phyloP scores from a whole-genome alignment of 2,888 invertebrate genomes.

The Xestobium rufovillosum region DNA sequence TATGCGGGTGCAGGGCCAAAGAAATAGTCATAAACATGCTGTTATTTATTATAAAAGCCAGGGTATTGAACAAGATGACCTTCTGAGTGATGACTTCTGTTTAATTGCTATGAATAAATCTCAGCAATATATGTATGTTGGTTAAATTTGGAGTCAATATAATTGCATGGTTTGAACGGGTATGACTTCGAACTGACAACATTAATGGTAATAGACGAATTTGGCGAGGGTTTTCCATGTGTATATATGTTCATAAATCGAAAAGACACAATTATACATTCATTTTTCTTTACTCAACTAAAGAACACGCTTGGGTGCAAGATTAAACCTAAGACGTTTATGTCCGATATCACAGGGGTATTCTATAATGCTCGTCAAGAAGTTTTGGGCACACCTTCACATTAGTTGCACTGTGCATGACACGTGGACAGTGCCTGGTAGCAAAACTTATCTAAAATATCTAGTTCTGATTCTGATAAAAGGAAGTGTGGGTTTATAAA shows the following conservation, averaged over 20 bases:
- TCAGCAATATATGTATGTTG: slow-evolving; percentile 24
- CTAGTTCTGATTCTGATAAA: too few species aligned
- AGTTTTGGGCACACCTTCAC: slow-evolving; percentile 17
- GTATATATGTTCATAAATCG: slow-evolving; percentile 20
- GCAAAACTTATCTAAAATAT: slow-evolving; percentile 15
- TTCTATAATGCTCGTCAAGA: slow-evolving; percentile 23
- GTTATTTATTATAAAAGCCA: slow-evolving; percentile 23
- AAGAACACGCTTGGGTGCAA: slow-evolving; percentile 13
- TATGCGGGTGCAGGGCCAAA: slow-evolving; percentile 20
- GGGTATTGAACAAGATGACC: slow-evolving; percentile 11
- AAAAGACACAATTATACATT: slow-evolving; percentile 13
- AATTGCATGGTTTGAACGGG: slow-evolving; percentile 19
- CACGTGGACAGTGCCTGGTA: slow-evolving; percentile 19
- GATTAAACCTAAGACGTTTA: slow-evolving; percentile 18
- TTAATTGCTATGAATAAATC: slow-evolving; percentile 23
- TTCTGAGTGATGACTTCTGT: slow-evolving; percentile 23
- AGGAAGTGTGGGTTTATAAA: slow-evolving; percentile 9
- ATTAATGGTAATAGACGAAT: slow-evolving; percentile 20
- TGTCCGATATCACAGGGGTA: slow-evolving; percentile 22
- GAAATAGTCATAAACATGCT: slow-evolving; percentile 11
- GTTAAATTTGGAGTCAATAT: slow-evolving; percentile 21
- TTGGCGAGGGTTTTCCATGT: slow-evolving; percentile 20
- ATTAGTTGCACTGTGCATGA: slow-evolving; percentile 20
- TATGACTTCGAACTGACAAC: slow-evolving; percentile 23
- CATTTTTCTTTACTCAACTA: slow-evolving; percentile 16